phyloP scores from a whole-genome alignment of 2,888 invertebrate species.

The Rosalia funebris region DNA sequence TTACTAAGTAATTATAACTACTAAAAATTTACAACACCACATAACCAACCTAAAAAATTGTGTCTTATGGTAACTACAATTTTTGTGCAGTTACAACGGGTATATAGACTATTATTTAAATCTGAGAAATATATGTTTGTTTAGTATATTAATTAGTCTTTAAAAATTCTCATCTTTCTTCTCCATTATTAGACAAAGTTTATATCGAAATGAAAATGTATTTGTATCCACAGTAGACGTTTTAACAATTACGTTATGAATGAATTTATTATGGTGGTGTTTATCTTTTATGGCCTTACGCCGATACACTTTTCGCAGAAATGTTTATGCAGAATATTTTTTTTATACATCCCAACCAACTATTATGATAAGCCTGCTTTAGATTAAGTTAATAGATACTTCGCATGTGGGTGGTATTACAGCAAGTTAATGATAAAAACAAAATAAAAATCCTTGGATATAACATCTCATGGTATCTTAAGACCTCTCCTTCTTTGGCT shows the following conservation, averaged over 20 bases:
- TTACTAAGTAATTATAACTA: no score
- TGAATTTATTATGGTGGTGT: neutral
- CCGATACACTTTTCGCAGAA: constrained; percentile 4
- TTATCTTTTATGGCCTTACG: neutral
- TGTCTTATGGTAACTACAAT: no score
- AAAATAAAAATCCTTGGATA: constrained; percentile 6
- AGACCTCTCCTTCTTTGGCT: neutral
- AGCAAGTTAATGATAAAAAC: constrained; percentile 9
- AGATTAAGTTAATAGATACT: constrained; percentile 17
- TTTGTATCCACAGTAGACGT: no score
- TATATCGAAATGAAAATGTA: no score
- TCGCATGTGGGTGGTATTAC: constrained; percentile 24
- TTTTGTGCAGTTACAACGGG: no score
- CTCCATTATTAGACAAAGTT: no score
- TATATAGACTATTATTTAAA: no score
- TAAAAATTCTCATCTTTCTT: no score
- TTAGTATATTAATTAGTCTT: no score
- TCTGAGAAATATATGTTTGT: no score
- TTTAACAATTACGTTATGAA: neutral
- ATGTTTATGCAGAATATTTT: neutral
- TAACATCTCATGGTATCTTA: constrained; percentile 11
- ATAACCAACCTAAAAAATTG: no score
- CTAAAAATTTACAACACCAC: no score
- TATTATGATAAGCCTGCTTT: neutral
- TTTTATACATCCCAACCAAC: neutral